A percentile compares a stretch with the other conserved stretches of the same genome.
Evolutionary conservation across 2,888 invertebrate genomes (phyloP).

Genomic region (Apodemia zela): DNA sequence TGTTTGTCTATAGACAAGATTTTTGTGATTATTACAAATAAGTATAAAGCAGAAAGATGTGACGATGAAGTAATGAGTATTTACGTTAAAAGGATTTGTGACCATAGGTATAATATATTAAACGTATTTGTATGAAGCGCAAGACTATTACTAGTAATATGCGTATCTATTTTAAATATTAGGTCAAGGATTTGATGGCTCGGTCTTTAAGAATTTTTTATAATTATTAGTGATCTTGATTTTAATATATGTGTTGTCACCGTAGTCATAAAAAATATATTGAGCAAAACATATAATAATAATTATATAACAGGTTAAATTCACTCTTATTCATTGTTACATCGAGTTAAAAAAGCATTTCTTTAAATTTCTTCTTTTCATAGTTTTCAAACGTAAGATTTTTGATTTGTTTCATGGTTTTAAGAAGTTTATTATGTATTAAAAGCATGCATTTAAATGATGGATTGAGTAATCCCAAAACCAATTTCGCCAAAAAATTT

Average conservation of each 20-base stretch:
- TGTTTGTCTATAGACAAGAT: neutral
- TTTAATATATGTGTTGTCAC: neutral
- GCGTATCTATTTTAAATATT: slow-evolving; percentile 72
- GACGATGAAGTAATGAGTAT: neutral
- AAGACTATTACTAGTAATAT: slow-evolving; percentile 60
- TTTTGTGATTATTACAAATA: neutral
- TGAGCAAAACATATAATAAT: neutral
- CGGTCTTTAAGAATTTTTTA: neutral
- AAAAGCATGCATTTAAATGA: neutral
- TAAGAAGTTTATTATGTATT: neutral
- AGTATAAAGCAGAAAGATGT: neutral
- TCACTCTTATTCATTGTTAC: neutral
- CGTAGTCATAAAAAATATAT: neutral
- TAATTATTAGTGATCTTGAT: neutral
- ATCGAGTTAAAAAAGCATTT: neutral
- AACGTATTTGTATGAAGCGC: slow-evolving; percentile 40
- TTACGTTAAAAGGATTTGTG: neutral
- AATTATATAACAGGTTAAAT: neutral
- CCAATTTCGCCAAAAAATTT: neutral
- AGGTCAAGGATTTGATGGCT: slow-evolving; percentile 64
- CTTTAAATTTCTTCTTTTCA: neutral
- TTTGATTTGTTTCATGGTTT: too few species aligned
- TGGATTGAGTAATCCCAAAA: neutral
- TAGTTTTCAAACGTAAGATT: too few species aligned
- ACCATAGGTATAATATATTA: neutral